phyloP scores from a whole-genome alignment of 2,797 vertebrate genomes.

The Thamnophis elegans region DNA sequence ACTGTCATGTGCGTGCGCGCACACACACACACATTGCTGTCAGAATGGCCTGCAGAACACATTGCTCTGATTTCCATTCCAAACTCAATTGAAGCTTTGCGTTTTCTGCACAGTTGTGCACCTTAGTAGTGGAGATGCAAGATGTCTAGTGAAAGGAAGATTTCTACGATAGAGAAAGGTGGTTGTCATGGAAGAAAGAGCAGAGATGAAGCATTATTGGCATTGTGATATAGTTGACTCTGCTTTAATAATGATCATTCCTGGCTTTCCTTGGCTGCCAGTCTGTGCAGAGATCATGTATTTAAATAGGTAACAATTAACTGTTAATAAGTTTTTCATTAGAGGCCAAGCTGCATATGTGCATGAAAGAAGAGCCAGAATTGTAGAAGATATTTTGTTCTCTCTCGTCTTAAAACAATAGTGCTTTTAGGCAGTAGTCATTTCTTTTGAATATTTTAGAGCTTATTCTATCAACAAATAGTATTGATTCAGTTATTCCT shows the following conservation, averaged over 20 bases:
- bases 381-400: not conserved
- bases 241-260: conserved; percentile 56
- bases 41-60: conserved; percentile 4
- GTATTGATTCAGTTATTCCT: not conserved
- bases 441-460: not conserved
- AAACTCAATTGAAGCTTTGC: rapidly evolving
- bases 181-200: conserved; percentile 30
- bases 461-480: not conserved
- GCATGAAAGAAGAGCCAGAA: not conserved
- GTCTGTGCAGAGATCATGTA: conserved; percentile 46
- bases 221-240: conserved; percentile 61
- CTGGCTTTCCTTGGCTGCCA: conserved; percentile 46
- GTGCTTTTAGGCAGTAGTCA: not conserved
- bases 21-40: not conserved
- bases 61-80: not conserved
- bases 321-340: conserved; percentile 64
- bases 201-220: conserved; percentile 14
- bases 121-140: rapidly evolving
- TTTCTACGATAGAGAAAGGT: not conserved
- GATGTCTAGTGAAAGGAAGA: not conserved
- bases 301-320: conserved; percentile 64
- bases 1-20: not conserved
- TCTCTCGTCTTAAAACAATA: conserved; percentile 23
- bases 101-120: rapidly evolving
- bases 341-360: conserved; percentile 19